phyloP scores from a whole-genome alignment of 2,113 vertebrate species.

The Aix galericulata region DNA sequence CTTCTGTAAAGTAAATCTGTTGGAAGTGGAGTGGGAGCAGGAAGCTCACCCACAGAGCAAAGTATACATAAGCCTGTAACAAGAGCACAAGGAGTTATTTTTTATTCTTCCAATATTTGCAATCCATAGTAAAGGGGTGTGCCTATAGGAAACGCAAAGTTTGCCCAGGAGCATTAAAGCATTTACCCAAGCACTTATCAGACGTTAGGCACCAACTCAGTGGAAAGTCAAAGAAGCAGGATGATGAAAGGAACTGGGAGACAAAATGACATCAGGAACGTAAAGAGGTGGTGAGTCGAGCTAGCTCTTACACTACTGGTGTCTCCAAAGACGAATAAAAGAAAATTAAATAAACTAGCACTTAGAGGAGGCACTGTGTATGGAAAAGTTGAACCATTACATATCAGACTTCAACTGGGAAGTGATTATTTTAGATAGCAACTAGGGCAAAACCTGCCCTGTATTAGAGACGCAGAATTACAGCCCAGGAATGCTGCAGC shows the following conservation, averaged over 20 bases:
- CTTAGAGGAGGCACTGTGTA: background rate
- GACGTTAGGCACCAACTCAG: background rate
- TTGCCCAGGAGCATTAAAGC: background rate
- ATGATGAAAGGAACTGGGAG: background rate
- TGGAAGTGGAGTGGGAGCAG: too few species aligned
- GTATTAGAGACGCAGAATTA: background rate
- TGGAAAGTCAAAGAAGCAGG: background rate
- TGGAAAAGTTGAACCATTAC: background rate
- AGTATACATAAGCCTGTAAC: background rate
- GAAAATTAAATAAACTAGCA: background rate
- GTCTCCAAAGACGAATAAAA: background rate
- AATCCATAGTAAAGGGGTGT: background rate
- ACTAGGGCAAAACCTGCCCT: background rate
- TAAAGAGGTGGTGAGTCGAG: background rate
- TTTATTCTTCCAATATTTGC: background rate
- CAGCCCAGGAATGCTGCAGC: background rate
- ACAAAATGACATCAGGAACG: background rate
- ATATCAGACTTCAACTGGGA: background rate
- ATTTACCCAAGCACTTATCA: background rate
- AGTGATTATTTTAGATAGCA: background rate
- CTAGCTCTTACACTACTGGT: background rate
- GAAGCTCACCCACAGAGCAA: background rate
- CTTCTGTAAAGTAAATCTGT: background rate
- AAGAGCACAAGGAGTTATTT: background rate
- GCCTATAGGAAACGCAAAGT: background rate